Percentiles rank a stretch among this genome's conserved stretches.
Evolutionary conservation across 2,797 vertebrate species (phyloP).

Genomic region (Limnodromus scolopaceus): DNA sequence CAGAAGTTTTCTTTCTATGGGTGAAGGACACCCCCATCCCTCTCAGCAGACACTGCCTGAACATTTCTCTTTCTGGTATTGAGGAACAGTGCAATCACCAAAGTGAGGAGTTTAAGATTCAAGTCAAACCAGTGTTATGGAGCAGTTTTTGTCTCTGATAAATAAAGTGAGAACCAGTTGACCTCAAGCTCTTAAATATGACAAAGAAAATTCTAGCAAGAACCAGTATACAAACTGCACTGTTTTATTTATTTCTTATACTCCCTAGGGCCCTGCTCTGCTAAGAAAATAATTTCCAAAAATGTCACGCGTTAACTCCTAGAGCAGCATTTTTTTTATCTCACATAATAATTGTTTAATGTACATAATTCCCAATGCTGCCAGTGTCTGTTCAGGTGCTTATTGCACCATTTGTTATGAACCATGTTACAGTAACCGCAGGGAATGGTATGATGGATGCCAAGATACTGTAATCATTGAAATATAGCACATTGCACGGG

Average conservation of each 20-base stretch:
- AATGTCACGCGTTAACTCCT: neutral
- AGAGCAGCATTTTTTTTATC: neutral
- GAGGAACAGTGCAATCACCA: neutral
- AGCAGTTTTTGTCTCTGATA: neutral
- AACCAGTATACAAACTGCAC: neutral
- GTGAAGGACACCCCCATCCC: neutral
- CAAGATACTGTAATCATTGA: neutral
- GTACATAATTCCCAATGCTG: neutral
- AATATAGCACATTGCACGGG: accelerated
- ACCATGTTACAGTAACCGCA: neutral
- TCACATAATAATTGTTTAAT: neutral
- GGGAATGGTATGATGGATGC: neutral
- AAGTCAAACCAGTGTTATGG: neutral
- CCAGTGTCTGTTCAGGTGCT: neutral
- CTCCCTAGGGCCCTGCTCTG: neutral
- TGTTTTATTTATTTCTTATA: neutral
- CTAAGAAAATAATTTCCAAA: neutral
- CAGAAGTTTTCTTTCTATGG: neutral
- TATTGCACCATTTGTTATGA: neutral
- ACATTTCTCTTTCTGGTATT: neutral
- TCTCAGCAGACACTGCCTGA: neutral
- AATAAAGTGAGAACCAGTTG: neutral
- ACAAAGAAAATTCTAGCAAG: neutral
- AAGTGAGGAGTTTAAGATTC: neutral
- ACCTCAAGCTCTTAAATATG: neutral